phyloP scores from a whole-genome alignment of 2,113 vertebrate genomes.

The Chitala chitala region DNA sequence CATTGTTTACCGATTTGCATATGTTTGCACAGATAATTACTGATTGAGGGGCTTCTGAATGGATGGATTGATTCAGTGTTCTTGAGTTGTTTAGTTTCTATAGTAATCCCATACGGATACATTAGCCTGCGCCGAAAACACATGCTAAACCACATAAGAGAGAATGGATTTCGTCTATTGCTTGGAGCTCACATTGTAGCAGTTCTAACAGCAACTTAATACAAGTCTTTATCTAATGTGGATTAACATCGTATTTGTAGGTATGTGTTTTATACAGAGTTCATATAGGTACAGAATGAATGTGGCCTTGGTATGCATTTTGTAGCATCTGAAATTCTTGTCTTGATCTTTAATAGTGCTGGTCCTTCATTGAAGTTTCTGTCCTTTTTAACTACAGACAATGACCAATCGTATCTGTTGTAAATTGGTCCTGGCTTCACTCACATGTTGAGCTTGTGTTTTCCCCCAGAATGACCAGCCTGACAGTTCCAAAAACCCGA shows the following conservation, averaged over 20 bases:
- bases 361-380: background rate
- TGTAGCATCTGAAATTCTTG: background rate
- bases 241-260: background rate
- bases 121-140: background rate
- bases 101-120: constrained; percentile 23
- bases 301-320: background rate
- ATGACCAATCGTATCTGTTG: background rate
- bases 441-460: background rate
- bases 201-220: background rate
- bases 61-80: constrained; percentile 34
- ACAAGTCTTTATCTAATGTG: background rate
- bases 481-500: too few relatives aligned
- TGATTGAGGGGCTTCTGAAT: constrained; percentile 38
- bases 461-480: background rate
- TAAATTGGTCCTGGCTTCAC: background rate
- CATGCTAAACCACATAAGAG: background rate
- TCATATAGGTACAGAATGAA: too few relatives aligned
- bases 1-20: constrained; percentile 45
- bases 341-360: background rate
- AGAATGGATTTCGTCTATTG: background rate
- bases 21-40: constrained; percentile 46
- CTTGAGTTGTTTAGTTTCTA: constrained; percentile 29
- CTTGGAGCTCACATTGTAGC: background rate
- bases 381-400: background rate
- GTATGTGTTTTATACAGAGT: too few relatives aligned